A percentile compares a stretch with the other conserved stretches of the same genome.
Evolutionary conservation across 2,113 vertebrate species (phyloP).

Genomic region (Melozone crissalis): DNA sequence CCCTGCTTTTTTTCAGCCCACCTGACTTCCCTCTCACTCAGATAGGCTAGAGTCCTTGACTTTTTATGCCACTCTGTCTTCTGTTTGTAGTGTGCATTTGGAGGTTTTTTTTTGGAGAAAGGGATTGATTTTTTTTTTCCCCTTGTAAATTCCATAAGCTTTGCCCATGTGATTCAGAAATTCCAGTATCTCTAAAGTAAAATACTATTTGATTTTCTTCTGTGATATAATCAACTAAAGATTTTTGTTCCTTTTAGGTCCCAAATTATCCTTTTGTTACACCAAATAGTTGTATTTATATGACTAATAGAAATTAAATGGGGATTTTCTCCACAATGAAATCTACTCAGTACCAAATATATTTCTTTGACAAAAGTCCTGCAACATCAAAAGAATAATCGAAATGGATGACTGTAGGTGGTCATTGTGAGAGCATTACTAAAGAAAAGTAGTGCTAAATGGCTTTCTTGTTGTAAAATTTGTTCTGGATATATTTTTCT

Average conservation of each 20-base stretch:
- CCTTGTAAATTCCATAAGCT: neutral
- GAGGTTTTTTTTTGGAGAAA: accelerated
- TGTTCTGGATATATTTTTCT: neutral
- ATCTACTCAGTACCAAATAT: accelerated
- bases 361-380: neutral
- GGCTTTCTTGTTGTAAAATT: neutral
- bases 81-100: neutral
- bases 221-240: neutral
- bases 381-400: neutral
- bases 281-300: neutral
- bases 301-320: neutral
- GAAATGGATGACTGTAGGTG: neutral
- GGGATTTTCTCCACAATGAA: neutral
- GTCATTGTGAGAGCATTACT: neutral
- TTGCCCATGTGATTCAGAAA: neutral
- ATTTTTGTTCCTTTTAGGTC: neutral
- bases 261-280: neutral
- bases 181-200: neutral
- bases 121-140: neutral
- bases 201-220: neutral
- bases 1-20: neutral
- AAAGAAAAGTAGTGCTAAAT: neutral
- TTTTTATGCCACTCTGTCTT: neutral
- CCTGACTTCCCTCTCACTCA: neutral
- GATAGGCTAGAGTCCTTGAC: neutral